Evolutionary conservation across 1,140 invertebrate species (phyloP), one percentile per base, ranked within the genome.

Genomic region (Chironomus striatipennis): DNA sequence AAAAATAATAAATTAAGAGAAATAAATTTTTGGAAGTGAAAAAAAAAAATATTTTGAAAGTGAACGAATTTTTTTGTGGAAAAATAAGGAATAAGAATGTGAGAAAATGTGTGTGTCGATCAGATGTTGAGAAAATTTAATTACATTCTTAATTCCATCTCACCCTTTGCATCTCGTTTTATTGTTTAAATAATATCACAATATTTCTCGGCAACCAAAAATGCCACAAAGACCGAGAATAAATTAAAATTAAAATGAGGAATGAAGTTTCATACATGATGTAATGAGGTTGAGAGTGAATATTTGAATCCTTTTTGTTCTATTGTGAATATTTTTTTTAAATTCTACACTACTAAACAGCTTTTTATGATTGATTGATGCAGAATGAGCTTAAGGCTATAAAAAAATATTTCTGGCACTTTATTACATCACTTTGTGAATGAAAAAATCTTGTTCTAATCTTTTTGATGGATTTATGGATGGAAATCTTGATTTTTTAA

Each of bases 201-300:
- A 57, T n/a, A 57, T n/a, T 15, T n/a, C 12, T n/a, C 47, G 47
- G 47, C 47, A 57, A 57, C 47, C 47, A 57, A 12, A 57, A n/a
- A 57, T n/a, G n/a, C 47, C 47, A 57, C 47, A 57, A n/a, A 57
- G n/a, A 57, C 47, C 47, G 12, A 57, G 15, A 57, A 57, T 57
- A 57, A 57, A 57, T 57, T 57, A 57, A 57, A 57, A 57, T 57
- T 5, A 57, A 57, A n/a, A 57, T 57, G n/a, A n/a, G n/a, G n/a
- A 57, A 57, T 5, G 24, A 34, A 34, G 12, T 57, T 57, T 57
- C 47, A 57, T 57, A 57, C 47, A 57, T n/a, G 24, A 57, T n/a
- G n/a, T 57, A 57, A 12, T 57, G 47, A 57, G n/a, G 15, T 12
- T 57, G 47, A n/a, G 47, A 10, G 15, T 12, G n/a, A 15, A 57